A percentile compares a stretch with the other conserved stretches of the same genome.
Conservation (phyloP, 2,888 invertebrate genomes). For the Norana najaformis region DNA sequence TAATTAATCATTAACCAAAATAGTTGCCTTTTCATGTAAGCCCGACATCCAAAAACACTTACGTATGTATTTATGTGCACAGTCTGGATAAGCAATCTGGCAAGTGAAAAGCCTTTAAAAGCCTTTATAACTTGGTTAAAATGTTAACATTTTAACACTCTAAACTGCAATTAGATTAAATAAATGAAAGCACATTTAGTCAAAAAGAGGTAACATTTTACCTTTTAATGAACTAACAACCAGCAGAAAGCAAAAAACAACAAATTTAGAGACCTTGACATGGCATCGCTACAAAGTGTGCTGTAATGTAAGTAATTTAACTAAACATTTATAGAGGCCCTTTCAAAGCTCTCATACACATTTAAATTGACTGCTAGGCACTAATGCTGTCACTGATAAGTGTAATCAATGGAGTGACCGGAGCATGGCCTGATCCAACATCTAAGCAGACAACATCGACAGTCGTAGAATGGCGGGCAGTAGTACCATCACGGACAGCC, state of each 20-base stretch:
- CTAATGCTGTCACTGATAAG: constrained; percentile 13
- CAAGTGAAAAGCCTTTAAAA: background rate
- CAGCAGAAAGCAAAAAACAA: background rate
- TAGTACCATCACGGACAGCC: background rate
- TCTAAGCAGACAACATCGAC: constrained; percentile 5
- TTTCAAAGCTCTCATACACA: no score
- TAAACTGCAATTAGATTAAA: background rate
- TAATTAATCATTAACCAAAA: background rate
- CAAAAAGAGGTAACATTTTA: background rate
- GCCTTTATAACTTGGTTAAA: background rate
- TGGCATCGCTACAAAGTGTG: background rate
- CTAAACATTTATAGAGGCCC: background rate
- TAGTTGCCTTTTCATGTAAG: background rate
- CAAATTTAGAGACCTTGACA: background rate
- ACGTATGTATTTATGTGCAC: background rate
- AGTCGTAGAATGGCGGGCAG: background rate
- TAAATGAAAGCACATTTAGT: background rate
- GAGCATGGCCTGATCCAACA: constrained; percentile 13
- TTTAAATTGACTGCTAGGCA: background rate
- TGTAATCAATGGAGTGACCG: background rate
- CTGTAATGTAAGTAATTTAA: background rate
- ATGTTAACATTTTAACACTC: background rate
- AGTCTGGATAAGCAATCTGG: background rate
- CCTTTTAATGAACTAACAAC: background rate
- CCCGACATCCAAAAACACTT: background rate